Base-by-base conservation (phyloP, 1,140 invertebrate species). In the Oncopeltus fasciatus region DNA sequence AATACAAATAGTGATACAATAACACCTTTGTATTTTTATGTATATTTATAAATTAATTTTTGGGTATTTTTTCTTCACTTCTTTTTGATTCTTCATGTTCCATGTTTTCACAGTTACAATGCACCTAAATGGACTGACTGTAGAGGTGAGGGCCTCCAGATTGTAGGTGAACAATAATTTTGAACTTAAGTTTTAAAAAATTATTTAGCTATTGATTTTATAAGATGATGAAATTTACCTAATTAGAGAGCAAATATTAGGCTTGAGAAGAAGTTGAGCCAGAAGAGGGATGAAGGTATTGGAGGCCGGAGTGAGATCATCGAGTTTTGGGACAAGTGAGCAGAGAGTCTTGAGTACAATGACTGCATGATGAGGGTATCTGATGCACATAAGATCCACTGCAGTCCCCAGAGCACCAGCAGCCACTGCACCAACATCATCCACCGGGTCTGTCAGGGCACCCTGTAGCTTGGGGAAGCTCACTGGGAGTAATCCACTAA, bases 351-450 rank as follows among this genome's bases (percentile, higher is more conserved):
- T 74, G 0, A 84, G 79, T 18, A 85, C 73, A 2, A 69, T 24
- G 67, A 69, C 20, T 21, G 80, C 75, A 69, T 78, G 73, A 2
- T 75, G 62, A 18, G 77, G 75, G 59, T 80, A 66, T 20, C 70
- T 66, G 16, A 65, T 64, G 2, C 79, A 73, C 24, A 96, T 73
- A 57, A 80, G 80, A 28, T 80, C 75, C 1, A 90, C 84, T 0
- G 95, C 86, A 9, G 93, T 92, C 38, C 90, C 87, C 1, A 97
- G 76, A 16, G 92, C 86, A 9, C 90, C 83, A 0, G 93, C 93
- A 14, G 94, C 92, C 14, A 93, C 92, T 0, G 92, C 90, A 31
- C 90, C 87, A 1, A 97, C 94, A 76, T 97, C 95, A 73, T 97
- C 95, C 1, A 92, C 90, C 0, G 75, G 69, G 77, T 98, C 95